A percentile compares a stretch with the other conserved stretches of the same genome.
Conservation (phyloP, 1,140 invertebrate species). For the Papilio polyxenes region DNA sequence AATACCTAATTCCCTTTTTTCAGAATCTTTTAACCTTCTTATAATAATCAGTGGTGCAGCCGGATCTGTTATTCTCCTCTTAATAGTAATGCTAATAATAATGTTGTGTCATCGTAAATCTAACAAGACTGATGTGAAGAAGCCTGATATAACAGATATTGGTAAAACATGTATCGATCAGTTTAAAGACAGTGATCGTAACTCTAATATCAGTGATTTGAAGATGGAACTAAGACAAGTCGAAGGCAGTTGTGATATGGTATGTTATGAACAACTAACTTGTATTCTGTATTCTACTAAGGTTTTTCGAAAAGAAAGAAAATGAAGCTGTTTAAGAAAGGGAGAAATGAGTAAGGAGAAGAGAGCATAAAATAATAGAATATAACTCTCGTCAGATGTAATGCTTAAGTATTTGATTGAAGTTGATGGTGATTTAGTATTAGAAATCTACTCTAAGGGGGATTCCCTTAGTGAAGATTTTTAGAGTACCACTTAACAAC, state of each 20-base stretch:
- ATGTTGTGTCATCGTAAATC: conserved; percentile 70
- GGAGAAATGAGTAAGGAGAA: too few relatives aligned
- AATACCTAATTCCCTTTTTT: conserved; percentile 32
- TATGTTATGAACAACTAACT: conserved; percentile 44
- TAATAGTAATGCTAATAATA: conserved; percentile 64
- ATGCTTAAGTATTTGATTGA: too few relatives aligned
- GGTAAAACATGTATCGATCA: conserved; percentile 60
- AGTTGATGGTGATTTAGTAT: too few relatives aligned
- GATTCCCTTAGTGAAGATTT: too few relatives aligned
- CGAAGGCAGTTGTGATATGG: conserved; percentile 72
- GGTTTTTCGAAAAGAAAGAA: too few relatives aligned
- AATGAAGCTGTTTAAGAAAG: too few relatives aligned
- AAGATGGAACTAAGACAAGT: conserved; percentile 71
- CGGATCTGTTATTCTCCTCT: conserved; percentile 54
- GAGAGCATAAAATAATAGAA: too few relatives aligned
- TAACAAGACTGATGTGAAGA: conserved; percentile 63
- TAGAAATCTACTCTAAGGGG: too few relatives aligned
- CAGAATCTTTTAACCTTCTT: conserved; percentile 64
- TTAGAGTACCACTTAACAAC: too few relatives aligned
- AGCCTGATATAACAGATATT: conserved; percentile 68
- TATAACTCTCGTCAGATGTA: too few relatives aligned
- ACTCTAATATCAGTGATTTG: conserved; percentile 71
- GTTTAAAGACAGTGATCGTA: conserved; percentile 69
- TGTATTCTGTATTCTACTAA: not conserved
- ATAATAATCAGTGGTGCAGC: conserved; percentile 58